Conservation (phyloP, 2,888 invertebrate species). For the Leptinotarsa juncta region DNA sequence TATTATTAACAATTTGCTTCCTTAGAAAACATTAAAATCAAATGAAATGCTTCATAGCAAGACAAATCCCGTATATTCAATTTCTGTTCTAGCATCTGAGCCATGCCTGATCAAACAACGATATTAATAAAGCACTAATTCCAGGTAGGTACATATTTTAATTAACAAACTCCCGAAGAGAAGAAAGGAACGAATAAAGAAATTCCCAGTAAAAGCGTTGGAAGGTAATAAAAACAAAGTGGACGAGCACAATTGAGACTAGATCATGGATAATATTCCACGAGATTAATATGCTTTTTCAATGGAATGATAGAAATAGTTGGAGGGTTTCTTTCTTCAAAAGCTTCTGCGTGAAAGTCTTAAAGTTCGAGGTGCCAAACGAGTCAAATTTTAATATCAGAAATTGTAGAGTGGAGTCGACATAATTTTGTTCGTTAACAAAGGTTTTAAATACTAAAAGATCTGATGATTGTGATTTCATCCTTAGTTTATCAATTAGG, state of each 20-base stretch:
- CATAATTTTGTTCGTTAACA: no score
- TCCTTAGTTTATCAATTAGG: no score
- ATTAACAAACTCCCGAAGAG: neutral
- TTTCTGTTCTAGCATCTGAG: neutral
- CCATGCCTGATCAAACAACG: neutral
- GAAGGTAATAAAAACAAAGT: neutral
- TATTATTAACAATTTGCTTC: no score
- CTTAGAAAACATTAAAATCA: neutral
- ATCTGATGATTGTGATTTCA: no score
- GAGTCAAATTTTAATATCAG: no score
- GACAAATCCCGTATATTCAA: slow-evolving; percentile 1
- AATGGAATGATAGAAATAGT: neutral
- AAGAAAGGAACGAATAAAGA: neutral
- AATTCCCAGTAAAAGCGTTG: neutral
- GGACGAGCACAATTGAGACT: neutral
- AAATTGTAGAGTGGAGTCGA: no score
- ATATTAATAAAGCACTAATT: slow-evolving; percentile 12
- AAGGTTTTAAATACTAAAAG: no score
- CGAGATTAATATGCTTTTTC: neutral
- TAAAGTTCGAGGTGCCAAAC: no score
- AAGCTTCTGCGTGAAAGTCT: no score
- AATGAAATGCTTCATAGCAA: neutral
- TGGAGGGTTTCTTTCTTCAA: neutral
- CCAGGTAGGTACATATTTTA: slow-evolving; percentile 6
- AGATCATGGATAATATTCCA: neutral